Percentiles rank a stretch among this genome's conserved stretches.
phyloP scores from a whole-genome alignment of 1,140 invertebrate genomes.

The Ips nitidus region DNA sequence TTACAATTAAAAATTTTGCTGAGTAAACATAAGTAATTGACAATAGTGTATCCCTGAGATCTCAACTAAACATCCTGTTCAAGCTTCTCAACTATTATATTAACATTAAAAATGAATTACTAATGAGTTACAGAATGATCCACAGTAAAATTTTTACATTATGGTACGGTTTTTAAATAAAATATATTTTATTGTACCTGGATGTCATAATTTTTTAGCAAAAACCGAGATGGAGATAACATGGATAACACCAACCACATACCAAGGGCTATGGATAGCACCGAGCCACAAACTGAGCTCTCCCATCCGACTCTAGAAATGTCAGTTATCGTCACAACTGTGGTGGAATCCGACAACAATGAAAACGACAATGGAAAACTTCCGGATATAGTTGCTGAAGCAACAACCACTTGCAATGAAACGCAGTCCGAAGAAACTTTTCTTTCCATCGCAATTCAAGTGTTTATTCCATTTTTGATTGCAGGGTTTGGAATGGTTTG shows the following conservation, averaged over 20 bases:
- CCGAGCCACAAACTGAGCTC: slow-evolving; percentile 35
- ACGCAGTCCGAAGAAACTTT: slow-evolving; percentile 56
- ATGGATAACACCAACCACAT: slow-evolving; percentile 47
- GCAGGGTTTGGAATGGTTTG: slow-evolving; percentile 92
- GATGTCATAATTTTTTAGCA: slow-evolving; percentile 24
- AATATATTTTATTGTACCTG: too few species aligned
- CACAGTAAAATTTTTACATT: too few species aligned
- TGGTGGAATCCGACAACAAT: slow-evolving; percentile 39
- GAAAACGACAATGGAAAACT: slow-evolving; percentile 53
- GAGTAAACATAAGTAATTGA: too few species aligned
- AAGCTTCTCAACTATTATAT: too few species aligned
- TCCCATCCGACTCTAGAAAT: slow-evolving; percentile 38
- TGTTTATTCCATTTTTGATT: slow-evolving; percentile 86
- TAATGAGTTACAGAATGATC: too few species aligned
- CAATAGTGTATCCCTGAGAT: too few species aligned
- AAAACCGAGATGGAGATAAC: slow-evolving; percentile 48
- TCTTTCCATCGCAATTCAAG: slow-evolving; percentile 71
- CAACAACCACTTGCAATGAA: slow-evolving; percentile 38
- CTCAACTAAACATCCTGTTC: too few species aligned
- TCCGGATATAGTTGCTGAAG: slow-evolving; percentile 60
- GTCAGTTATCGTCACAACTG: slow-evolving; percentile 36
- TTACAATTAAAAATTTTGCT: too few species aligned
- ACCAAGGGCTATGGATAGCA: slow-evolving; percentile 27
- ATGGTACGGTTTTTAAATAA: too few species aligned
- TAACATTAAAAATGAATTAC: too few species aligned